phyloP scores from a whole-genome alignment of 2,797 vertebrate genomes.

The Gastrophryne carolinensis region DNA sequence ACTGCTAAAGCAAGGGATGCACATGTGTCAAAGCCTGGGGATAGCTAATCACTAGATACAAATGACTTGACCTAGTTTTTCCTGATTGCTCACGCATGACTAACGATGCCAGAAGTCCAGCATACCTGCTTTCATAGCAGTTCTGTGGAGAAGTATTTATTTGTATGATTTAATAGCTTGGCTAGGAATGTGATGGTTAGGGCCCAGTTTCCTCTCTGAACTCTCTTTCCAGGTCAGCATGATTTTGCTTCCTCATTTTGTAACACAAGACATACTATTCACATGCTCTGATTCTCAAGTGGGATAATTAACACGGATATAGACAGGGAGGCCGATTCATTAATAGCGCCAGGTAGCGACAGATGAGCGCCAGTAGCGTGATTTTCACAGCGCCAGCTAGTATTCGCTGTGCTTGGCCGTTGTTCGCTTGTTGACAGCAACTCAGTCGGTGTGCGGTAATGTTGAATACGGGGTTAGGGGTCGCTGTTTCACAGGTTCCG shows the following conservation, averaged over 20 bases:
- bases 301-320: no score
- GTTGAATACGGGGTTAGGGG: no score
- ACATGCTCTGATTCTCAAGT: no score
- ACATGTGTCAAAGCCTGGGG: neutral
- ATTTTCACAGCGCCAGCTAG: no score
- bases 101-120: neutral
- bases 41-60: constrained; percentile 1
- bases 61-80: constrained; percentile 14
- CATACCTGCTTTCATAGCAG: neutral
- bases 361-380: no score
- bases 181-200: neutral
- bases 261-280: neutral
- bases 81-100: neutral
- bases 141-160: constrained; percentile 1
- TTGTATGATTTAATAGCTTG: constrained; percentile 1
- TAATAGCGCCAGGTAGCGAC: no score
- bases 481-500: no score
- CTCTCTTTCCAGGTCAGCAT: neutral
- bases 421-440: no score
- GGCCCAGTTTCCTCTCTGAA: neutral
- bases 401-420: no score
- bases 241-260: neutral
- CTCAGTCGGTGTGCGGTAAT: no score
- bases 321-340: no score
- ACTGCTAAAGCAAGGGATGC: constrained; percentile 6